phyloP scores from a whole-genome alignment of 2,888 invertebrate species.

The Teleiodes luculella region DNA sequence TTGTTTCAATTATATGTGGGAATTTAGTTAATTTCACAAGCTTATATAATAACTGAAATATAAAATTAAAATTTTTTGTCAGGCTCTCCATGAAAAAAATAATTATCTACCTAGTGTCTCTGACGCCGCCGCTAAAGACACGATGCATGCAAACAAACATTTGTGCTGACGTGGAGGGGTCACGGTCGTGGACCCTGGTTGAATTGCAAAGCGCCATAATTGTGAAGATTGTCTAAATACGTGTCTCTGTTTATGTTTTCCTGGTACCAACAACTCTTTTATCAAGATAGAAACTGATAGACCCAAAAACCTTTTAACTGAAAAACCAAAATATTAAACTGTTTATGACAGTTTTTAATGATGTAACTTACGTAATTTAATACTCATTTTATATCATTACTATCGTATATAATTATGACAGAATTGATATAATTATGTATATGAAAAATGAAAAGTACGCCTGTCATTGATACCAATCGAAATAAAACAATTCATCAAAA shows the following conservation, averaged over 20 bases:
- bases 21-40: neutral
- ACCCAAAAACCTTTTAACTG: neutral
- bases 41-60: too few relatives aligned
- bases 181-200: neutral
- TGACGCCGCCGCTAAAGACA: neutral
- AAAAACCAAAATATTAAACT: too few relatives aligned
- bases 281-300: neutral
- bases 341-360: too few relatives aligned
- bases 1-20: neutral
- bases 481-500: neutral
- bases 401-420: too few relatives aligned
- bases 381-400: too few relatives aligned
- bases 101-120: neutral
- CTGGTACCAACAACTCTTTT: neutral
- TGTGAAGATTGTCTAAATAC: neutral
- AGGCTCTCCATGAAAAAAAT: neutral
- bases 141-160: neutral
- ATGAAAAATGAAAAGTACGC: neutral
- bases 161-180: slow-evolving; percentile 5
- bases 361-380: too few relatives aligned
- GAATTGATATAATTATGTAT: neutral
- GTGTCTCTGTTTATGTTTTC: neutral
- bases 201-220: slow-evolving; percentile 4
- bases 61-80: neutral
- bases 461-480: neutral